A percentile compares a stretch with the other conserved stretches of the same genome.
Conservation (phyloP, 2,797 vertebrate species). For the Brachyalestes nurse region DNA sequence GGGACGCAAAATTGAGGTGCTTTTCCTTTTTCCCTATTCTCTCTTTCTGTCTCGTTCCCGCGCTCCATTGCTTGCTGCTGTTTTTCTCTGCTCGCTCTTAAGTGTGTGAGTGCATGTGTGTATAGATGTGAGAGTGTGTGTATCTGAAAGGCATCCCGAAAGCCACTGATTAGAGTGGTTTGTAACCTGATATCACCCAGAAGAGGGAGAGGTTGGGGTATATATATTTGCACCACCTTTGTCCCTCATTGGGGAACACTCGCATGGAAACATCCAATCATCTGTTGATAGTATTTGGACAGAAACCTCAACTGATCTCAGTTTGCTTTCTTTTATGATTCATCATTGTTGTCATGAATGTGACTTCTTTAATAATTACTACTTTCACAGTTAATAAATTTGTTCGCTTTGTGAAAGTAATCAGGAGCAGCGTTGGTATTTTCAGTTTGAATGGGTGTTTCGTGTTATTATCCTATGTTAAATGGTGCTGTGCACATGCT, state of each 20-base stretch:
- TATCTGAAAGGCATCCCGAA: slow-evolving; percentile 8
- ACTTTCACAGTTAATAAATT: not conserved
- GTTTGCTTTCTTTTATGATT: not conserved
- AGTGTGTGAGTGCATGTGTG: slow-evolving; percentile 14
- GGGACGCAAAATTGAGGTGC: slow-evolving; percentile 91
- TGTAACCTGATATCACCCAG: not conserved
- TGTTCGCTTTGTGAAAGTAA: not conserved
- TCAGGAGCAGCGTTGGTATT: not conserved
- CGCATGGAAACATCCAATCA: slow-evolving; percentile 61
- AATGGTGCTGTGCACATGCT: not conserved
- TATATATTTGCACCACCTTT: slow-evolving; percentile 56
- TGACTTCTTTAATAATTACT: no score
- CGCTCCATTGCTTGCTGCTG: not conserved
- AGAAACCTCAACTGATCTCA: not conserved
- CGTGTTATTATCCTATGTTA: not conserved
- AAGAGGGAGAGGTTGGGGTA: not conserved
- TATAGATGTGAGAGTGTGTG: slow-evolving; percentile 21
- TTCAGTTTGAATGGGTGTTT: not conserved
- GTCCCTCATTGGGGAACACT: slow-evolving; percentile 61
- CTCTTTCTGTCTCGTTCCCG: slow-evolving; percentile 35
- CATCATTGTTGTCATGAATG: not conserved
- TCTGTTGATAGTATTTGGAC: not conserved
- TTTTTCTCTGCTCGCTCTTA: slow-evolving; percentile 31
- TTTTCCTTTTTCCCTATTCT: slow-evolving; percentile 63
- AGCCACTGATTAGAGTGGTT: not conserved